Evolutionary conservation across 2,797 vertebrate genomes (phyloP).

Genomic region (Acanthurus leucopareius): DNA sequence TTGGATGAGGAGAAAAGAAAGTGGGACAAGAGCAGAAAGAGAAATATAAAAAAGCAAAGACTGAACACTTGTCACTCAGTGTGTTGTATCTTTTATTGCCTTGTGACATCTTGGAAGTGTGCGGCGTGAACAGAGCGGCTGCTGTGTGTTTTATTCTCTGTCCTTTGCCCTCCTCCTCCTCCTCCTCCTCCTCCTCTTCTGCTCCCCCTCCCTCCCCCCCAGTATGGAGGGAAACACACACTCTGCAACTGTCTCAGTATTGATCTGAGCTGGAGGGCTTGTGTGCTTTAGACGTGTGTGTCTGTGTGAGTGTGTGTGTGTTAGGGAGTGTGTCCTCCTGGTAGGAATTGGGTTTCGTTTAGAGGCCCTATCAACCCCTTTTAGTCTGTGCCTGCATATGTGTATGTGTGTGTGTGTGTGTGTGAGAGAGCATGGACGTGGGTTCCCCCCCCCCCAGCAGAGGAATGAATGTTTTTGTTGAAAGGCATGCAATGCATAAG

Average conservation of each 20-base stretch:
- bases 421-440: neutral
- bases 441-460: conserved; percentile 26
- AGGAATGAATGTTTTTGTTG: conserved; percentile 17
- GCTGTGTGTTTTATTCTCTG: conserved; percentile 12
- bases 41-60: neutral
- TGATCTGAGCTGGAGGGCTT: conserved; percentile 62
- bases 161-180: conserved; percentile 21
- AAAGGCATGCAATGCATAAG: conserved; percentile 13
- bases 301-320: conserved; percentile 27
- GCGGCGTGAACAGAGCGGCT: conserved; percentile 6
- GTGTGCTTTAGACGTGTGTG: conserved; percentile 32
- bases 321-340: conserved; percentile 47
- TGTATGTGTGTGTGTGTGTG: neutral
- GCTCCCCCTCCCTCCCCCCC: conserved; percentile 27
- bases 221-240: conserved; percentile 37
- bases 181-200: conserved; percentile 9
- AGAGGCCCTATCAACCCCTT: conserved; percentile 68
- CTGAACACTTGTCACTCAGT: conserved; percentile 14
- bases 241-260: conserved; percentile 59
- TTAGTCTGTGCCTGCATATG: conserved; percentile 40
- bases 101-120: conserved; percentile 11
- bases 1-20: conserved; percentile 45
- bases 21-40: conserved; percentile 15
- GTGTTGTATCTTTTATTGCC: conserved; percentile 14
- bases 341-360: conserved; percentile 72